Conservation (phyloP, 1,140 invertebrate species). For the Frieseomelitta varia region DNA sequence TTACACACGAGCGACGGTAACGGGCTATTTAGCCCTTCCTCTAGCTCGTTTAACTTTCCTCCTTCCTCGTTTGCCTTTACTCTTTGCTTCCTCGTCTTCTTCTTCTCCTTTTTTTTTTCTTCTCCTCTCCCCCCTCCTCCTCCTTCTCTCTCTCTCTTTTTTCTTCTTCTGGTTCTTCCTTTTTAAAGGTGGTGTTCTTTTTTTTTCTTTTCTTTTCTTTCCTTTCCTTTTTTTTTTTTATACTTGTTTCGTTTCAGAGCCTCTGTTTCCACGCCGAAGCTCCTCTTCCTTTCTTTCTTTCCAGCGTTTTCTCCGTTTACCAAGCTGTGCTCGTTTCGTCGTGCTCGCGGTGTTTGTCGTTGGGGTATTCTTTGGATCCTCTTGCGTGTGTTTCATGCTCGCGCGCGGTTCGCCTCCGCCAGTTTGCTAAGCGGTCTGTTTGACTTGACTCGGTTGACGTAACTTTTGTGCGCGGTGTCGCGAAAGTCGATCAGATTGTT, state of each 20-base stretch:
- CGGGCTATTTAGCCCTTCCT: slow-evolving; percentile 62
- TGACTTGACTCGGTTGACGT: neutral
- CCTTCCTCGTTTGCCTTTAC: slow-evolving; percentile 1
- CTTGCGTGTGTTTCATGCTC: neutral
- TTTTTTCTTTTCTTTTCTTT: no score
- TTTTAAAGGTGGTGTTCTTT: neutral
- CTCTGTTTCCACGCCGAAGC: neutral
- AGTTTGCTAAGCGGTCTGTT: neutral
- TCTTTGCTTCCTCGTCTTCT: neutral
- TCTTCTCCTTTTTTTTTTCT: neutral
- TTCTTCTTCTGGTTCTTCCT: neutral
- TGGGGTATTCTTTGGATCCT: neutral
- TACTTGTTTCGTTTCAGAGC: neutral
- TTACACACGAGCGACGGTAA: slow-evolving; percentile 64
- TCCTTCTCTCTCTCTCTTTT: neutral
- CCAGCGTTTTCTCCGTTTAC: neutral
- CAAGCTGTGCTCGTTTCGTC: neutral
- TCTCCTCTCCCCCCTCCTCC: neutral
- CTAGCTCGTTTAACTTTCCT: slow-evolving; percentile 58
- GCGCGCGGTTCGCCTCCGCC: neutral
- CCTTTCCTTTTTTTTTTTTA: neutral
- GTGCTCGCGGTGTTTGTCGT: neutral
- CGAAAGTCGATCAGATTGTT: neutral
- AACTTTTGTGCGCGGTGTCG: no score
- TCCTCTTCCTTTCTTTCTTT: neutral